Evolutionary conservation across 2,888 invertebrate species (phyloP).

Genomic region (Spilosoma lubricipeda): DNA sequence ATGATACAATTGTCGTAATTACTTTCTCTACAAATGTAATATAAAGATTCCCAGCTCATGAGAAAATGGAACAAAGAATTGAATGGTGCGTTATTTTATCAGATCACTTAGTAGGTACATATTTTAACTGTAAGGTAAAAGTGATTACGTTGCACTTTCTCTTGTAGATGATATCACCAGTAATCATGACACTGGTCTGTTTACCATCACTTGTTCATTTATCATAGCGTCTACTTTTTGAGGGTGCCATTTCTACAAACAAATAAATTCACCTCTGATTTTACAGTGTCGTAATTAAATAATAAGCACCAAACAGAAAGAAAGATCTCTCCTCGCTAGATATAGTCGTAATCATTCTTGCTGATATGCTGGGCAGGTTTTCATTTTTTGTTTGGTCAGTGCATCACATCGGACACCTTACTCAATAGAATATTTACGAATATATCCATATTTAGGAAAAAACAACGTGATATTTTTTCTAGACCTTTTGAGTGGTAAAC

Average conservation of each 20-base stretch:
- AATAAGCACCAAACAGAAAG: background rate
- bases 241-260: background rate
- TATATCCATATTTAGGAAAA: no score
- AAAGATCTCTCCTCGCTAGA: background rate
- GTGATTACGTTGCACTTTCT: conserved; percentile 42
- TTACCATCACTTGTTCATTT: background rate
- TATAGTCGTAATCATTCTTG: no score
- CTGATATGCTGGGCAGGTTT: background rate
- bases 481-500: no score
- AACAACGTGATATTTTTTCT: no score
- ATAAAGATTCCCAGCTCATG: conserved; percentile 24
- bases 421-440: background rate
- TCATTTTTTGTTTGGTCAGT: background rate
- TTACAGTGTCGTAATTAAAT: background rate
- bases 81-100: conserved; percentile 38
- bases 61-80: conserved; percentile 31
- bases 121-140: conserved; percentile 9
- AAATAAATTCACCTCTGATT: background rate
- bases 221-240: background rate
- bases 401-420: background rate
- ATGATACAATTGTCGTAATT: background rate
- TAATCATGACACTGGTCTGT: background rate
- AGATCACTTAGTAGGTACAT: conserved; percentile 27
- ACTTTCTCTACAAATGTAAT: background rate
- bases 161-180: conserved; percentile 11